Percentiles rank a stretch among this genome's conserved stretches.
These are phyloP conservation scores for Atrina japonica DNA, from an alignment of 2,888 invertebrate species.

Conservation along the genomic window DNA sequence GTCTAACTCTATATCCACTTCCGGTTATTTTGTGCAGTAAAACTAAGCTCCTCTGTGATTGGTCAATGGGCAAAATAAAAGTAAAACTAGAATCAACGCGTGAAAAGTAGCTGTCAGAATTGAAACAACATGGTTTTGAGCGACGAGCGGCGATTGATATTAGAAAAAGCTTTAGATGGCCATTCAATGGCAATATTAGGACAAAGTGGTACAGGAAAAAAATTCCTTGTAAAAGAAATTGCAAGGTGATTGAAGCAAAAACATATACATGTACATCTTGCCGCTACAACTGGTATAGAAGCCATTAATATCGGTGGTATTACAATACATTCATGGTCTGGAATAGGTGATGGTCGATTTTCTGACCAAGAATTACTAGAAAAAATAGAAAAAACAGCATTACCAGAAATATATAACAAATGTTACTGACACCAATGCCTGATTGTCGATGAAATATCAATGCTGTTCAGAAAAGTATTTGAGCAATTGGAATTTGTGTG, in stretches of 20 bases:
- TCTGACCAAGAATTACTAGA: not conserved
- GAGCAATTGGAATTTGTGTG: constrained; percentile 28
- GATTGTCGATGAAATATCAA: constrained; percentile 30
- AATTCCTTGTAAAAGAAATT: constrained; percentile 9
- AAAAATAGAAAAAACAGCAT: constrained; percentile 18
- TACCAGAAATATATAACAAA: constrained; percentile 9
- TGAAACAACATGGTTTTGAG: too few species aligned
- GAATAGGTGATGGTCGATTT: constrained; percentile 24
- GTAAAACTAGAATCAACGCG: too few species aligned
- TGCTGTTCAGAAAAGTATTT: constrained; percentile 20
- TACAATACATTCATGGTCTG: constrained; percentile 30
- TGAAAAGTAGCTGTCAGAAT: too few species aligned
- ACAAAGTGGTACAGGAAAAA: constrained; percentile 30
- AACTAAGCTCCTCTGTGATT: too few species aligned
- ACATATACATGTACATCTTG: not conserved
- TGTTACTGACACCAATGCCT: constrained; percentile 1
- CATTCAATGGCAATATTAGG: constrained; percentile 9
- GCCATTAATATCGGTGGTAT: constrained; percentile 6
- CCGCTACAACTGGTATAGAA: constrained; percentile 30
- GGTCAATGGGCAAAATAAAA: too few species aligned
- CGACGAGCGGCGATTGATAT: too few species aligned
- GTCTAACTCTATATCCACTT: too few species aligned
- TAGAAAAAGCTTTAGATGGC: too few species aligned
- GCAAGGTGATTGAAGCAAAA: not conserved
- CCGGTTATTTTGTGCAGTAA: too few species aligned